Evolutionary conservation across 1,140 invertebrate genomes (phyloP), one percentile per base, ranked within the genome.

Genomic region (Stenopsyche tienmushanensis): DNA sequence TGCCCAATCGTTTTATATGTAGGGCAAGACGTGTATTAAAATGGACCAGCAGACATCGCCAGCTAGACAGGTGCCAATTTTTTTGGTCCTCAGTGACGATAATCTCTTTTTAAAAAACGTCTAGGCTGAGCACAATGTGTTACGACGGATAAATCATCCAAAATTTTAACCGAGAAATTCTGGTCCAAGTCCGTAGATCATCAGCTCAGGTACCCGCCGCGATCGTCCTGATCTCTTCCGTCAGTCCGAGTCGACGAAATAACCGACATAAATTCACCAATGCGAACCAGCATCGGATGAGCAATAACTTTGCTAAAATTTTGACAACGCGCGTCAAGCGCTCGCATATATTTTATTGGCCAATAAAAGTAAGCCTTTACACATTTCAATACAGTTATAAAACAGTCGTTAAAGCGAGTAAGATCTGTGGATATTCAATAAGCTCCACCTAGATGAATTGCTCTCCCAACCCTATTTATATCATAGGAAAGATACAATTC

Each of bases 41-140:
- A 26, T 24, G 50, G 50, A 15, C 20, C 24, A 58, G 18, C 17
- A 23, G 8, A 42, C 45, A 21, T 25, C 13, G 45, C 45, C 44
- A 60, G 44, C 17, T 23, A 26, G 58, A 20, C 58, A 50, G 58
- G 58, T 62, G 60, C 60, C 60, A 62, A 62, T 62, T 62, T 52
- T 53, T 62, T 50, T 41, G 52, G n/a, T 15, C 20, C 42, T 26
- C 13, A 23, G 9, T 18, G 24, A 26, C 24, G 44, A 20, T 15
- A 47, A 15, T 47, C 44, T 47, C 8, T 18, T 47, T 15, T 8
- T 8, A 47, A 20, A 47, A 20, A 47, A 7, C 44, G 17, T 8
- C 44, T 15, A 15, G 10, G 3, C 17, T 18, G 17, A 47, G 44
- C 8, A 15, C 8, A 47, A 47, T 15, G 17, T 7, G 10, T 5